phyloP scores from a whole-genome alignment of 2,888 invertebrate genomes.

The Pogonocherus hispidulus region DNA sequence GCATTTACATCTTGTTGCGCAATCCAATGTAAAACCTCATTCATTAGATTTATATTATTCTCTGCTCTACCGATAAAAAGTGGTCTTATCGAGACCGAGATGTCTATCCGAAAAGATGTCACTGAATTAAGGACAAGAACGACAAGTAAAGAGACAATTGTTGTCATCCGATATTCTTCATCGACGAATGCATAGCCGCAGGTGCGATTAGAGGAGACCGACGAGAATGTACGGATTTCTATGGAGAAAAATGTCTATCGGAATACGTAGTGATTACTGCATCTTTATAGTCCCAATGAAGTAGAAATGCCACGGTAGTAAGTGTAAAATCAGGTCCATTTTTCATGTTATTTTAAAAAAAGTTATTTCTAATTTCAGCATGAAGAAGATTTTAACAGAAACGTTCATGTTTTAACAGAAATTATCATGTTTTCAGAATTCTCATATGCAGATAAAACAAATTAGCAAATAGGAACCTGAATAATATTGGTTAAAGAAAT shows the following conservation, averaged over 20 bases:
- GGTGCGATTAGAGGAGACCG: conserved; percentile 30
- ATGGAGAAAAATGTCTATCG: conserved; percentile 16
- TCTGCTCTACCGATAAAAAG: conserved; percentile 25
- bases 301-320: neutral
- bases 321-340: too few species aligned
- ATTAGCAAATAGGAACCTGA: too few species aligned
- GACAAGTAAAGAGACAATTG: conserved; percentile 33
- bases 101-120: conserved; percentile 25
- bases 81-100: conserved; percentile 16
- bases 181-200: conserved; percentile 30
- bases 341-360: too few species aligned
- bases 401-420: too few species aligned
- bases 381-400: too few species aligned
- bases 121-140: conserved; percentile 29
- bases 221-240: conserved; percentile 9
- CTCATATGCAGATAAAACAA: too few species aligned
- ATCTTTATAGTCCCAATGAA: conserved; percentile 9
- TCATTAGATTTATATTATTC: conserved; percentile 30
- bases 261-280: conserved; percentile 13
- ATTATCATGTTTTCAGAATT: too few species aligned
- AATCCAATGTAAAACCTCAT: conserved; percentile 10
- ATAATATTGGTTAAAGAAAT: too few species aligned
- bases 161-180: conserved; percentile 30
- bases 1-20: neutral
- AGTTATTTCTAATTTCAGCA: too few species aligned